Evolutionary conservation across 35 echinoderm and acorn worm species (phyloP).

Genomic region (Strongylocentrotus purpuratus): DNA sequence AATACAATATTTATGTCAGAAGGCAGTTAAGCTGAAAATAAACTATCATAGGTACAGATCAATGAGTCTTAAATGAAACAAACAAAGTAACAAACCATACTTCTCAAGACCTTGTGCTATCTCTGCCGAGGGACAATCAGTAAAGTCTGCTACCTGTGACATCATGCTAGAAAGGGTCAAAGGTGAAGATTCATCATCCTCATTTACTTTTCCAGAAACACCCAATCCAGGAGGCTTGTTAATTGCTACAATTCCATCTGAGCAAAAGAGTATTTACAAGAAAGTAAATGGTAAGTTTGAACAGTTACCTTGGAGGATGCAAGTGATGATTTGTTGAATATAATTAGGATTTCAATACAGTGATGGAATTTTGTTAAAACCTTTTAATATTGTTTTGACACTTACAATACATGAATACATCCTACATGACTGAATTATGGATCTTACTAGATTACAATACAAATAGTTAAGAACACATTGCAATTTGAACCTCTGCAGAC

Average conservation of each 20-base stretch:
- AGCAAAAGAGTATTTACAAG: neutral
- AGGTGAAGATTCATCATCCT: neutral
- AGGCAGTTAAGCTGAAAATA: no score
- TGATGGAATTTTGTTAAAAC: neutral
- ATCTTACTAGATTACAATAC: neutral
- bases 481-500: neutral
- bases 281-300: neutral
- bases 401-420: neutral
- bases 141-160: constrained; percentile 37
- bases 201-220: constrained; percentile 6
- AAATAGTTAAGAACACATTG: neutral
- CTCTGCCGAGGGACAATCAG: constrained; percentile 46
- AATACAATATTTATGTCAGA: no score
- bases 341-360: neutral
- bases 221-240: constrained; percentile 60
- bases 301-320: neutral
- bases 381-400: neutral
- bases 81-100: neutral
- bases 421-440: no score
- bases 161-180: constrained; percentile 6
- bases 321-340: neutral
- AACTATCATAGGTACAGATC: no score
- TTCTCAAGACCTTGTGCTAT: constrained; percentile 49
- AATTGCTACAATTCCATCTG: constrained; percentile 52
- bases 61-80: neutral